Evolutionary conservation across 2,888 invertebrate species (phyloP), one percentile per base, ranked within the genome.

Genomic region (Zelleria hepariella): DNA sequence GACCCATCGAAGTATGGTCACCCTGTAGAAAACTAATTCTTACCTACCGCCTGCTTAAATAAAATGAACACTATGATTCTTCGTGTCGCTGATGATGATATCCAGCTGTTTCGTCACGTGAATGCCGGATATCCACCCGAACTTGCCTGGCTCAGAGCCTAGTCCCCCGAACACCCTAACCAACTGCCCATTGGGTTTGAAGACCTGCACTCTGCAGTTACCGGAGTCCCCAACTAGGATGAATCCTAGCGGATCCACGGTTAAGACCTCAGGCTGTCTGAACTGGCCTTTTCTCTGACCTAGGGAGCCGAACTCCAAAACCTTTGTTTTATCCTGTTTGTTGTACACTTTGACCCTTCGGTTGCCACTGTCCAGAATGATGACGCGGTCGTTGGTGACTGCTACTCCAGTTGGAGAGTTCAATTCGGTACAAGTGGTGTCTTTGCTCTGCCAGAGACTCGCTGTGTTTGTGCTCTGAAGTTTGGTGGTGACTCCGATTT

Each of bases 151-250:
- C 57, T 82, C 82, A 0, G 73, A 78, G 24, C 85, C 90, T 21
- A 80, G 66, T 0, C 88, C 86, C 0, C 94, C 94, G 68, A 94
- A 92, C 21, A 91, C 90, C 64, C 92, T 88, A 4, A 94, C 90
- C 60, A 93, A 89, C 59, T 91, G 90, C 4, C 95, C 95, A 60
- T 92, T 91, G 0, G 92, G 91, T 61, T 92, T 91, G 72, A 95
- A 95, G 7, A 95, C 91, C 75, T 95, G 95, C 0, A 95, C 88
- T 5, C 95, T 85, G 48, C 92, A 92, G 72, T 95, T 95, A 0
- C 94, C 95, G 0, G 93, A 93, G 73, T 95, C 95, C 0, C 94
- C 95, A 0, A 95, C 94, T 0, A 94, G 80, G 48, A 95, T 93
- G 72, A 93, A 93, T 0, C 94, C 94, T 74, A 92, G 84, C 0